Conservation (phyloP, 1,140 invertebrate genomes). For the Nephila pilipes region DNA sequence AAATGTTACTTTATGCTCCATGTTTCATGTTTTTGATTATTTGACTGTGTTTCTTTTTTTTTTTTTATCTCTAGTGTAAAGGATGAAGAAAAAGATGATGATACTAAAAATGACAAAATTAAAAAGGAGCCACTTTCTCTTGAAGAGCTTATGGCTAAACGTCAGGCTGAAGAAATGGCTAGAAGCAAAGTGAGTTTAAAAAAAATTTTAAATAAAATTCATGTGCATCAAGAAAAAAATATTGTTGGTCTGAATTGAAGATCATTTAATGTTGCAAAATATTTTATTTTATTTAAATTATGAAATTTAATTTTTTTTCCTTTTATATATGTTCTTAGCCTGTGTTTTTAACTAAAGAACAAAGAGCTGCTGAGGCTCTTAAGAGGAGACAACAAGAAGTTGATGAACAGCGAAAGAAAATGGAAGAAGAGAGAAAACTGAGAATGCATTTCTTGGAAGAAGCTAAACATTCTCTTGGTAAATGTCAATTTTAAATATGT, state of each 20-base stretch:
- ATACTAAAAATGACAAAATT: slow-evolving; percentile 79
- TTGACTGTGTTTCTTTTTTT: not conserved
- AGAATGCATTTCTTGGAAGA: slow-evolving; percentile 84
- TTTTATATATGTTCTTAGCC: slow-evolving; percentile 84
- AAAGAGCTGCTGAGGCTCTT: slow-evolving; percentile 93
- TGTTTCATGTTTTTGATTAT: not conserved
- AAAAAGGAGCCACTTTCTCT: slow-evolving; percentile 96
- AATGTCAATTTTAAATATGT: not conserved
- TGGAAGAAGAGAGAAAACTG: slow-evolving; percentile 88
- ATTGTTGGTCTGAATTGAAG: too few relatives aligned
- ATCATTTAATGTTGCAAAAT: too few relatives aligned
- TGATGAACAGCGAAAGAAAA: slow-evolving; percentile 85
- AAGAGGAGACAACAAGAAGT: slow-evolving; percentile 92
- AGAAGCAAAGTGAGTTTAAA: slow-evolving; percentile 87
- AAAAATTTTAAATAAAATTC: too few relatives aligned
- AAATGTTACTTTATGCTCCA: not conserved
- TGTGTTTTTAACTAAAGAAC: slow-evolving; percentile 98
- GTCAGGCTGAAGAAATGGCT: slow-evolving; percentile 97
- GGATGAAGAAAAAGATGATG: slow-evolving; percentile 80
- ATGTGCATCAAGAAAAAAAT: too few relatives aligned
- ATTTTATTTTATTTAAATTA: too few relatives aligned
- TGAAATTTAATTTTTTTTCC: too few relatives aligned
- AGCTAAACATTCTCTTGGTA: slow-evolving; percentile 84
- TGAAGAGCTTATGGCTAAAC: slow-evolving; percentile 97
- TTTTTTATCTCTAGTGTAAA: slow-evolving; percentile 61